These are phyloP conservation scores for Indicator indicator DNA, from an alignment of 2,113 vertebrate genomes.

Conservation along the genomic window DNA sequence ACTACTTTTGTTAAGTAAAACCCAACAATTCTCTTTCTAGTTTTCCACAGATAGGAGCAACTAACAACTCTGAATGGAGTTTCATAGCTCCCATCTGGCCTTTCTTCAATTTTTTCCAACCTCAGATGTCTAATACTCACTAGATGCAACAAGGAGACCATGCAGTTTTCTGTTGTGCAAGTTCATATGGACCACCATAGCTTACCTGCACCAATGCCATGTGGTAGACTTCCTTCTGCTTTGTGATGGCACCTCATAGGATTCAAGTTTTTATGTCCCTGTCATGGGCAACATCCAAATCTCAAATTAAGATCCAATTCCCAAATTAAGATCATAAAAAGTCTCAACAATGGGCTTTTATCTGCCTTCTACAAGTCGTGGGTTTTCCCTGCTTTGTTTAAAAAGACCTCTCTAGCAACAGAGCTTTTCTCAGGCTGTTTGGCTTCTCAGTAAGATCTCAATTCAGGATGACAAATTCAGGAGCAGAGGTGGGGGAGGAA, in stretches of 20 bases:
- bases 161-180: background rate
- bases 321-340: background rate
- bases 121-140: background rate
- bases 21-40: background rate
- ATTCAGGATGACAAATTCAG: background rate
- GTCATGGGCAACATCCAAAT: background rate
- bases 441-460: background rate
- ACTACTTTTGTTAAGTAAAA: background rate
- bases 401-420: background rate
- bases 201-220: background rate
- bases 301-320: background rate
- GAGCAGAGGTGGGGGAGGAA: background rate
- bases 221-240: background rate
- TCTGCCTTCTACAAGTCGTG: background rate
- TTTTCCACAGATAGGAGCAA: background rate
- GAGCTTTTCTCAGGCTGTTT: background rate
- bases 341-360: background rate
- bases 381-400: background rate
- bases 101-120: background rate
- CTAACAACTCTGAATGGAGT: background rate
- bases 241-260: background rate
- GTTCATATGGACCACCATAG: background rate
- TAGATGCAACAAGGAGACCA: rapidly evolving
- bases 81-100: background rate
- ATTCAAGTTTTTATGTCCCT: background rate